A percentile compares a stretch with the other conserved stretches of the same genome.
Conservation (phyloP, 2,797 vertebrate genomes). For the Rhinoraja longicauda region DNA sequence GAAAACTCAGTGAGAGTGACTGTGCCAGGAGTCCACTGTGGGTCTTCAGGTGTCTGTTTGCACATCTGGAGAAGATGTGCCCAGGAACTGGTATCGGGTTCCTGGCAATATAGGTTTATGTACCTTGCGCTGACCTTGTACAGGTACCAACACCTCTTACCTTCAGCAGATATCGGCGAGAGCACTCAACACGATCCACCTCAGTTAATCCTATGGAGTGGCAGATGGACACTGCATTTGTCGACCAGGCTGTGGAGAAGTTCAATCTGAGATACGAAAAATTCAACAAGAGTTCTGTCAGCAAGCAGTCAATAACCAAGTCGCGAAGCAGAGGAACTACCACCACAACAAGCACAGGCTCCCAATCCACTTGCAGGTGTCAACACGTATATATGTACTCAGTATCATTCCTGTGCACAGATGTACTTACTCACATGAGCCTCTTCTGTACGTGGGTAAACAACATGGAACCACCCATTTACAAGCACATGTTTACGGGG, state of each 20-base stretch:
- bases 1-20: not conserved
- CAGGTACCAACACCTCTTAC: constrained; percentile 49
- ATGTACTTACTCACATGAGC: not conserved
- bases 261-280: constrained; percentile 63
- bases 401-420: too few relatives aligned
- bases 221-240: constrained; percentile 81
- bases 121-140: not conserved
- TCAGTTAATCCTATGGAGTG: constrained; percentile 62
- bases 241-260: constrained; percentile 80
- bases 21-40: not conserved
- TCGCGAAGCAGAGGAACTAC: not conserved
- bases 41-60: not conserved
- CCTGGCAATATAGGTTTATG: too few relatives aligned
- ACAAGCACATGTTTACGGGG: not conserved
- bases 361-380: not conserved
- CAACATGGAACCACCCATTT: not conserved
- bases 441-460: not conserved
- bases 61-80: not conserved
- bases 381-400: not conserved
- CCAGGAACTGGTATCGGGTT: not conserved
- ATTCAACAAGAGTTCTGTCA: not conserved
- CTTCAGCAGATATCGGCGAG: constrained; percentile 72
- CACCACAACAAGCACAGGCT: not conserved
- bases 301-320: not conserved
- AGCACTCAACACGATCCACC: constrained; percentile 72